Evolutionary conservation across 2,113 vertebrate genomes (phyloP).

Genomic region (Gila orcuttii): DNA sequence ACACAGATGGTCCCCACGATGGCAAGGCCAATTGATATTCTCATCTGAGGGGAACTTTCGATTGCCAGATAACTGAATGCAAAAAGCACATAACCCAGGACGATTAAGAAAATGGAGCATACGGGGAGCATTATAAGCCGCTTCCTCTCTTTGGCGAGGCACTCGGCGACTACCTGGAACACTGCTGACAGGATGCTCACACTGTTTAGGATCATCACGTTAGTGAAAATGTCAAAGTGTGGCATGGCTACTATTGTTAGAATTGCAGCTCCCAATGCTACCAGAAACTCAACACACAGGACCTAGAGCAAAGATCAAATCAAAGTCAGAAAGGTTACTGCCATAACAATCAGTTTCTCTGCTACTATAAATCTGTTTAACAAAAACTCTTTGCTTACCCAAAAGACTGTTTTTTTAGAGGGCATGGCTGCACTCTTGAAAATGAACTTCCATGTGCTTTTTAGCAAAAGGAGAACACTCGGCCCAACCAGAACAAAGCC

Average conservation of each 20-base stretch:
- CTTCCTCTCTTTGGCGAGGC: slow-evolving; percentile 18
- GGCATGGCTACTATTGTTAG: slow-evolving; percentile 73
- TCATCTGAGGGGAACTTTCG: not conserved
- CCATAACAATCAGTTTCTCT: not conserved
- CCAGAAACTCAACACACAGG: slow-evolving; percentile 64
- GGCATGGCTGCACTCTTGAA: slow-evolving; percentile 66
- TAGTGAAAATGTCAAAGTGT: slow-evolving; percentile 73
- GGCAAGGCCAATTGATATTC: slow-evolving; percentile 30
- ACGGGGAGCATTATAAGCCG: slow-evolving; percentile 28
- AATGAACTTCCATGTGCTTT: slow-evolving; percentile 69
- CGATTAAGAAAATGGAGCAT: slow-evolving; percentile 26
- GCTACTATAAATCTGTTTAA: not conserved
- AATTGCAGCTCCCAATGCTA: slow-evolving; percentile 60
- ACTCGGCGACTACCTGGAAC: slow-evolving; percentile 61
- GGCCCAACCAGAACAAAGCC: slow-evolving; percentile 61
- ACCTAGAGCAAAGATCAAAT: slow-evolving; percentile 58
- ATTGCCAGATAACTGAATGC: slow-evolving; percentile 16
- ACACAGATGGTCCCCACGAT: slow-evolving; percentile 46
- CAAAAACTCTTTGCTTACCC: slow-evolving; percentile 54
- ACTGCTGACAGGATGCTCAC: slow-evolving; percentile 64
- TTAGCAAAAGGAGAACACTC: slow-evolving; percentile 63
- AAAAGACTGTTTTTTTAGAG: slow-evolving; percentile 11
- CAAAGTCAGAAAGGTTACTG: not conserved
- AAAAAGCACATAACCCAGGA: slow-evolving; percentile 47
- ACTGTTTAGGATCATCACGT: slow-evolving; percentile 69